Evolutionary conservation across 2,888 invertebrate species (phyloP).

Genomic region (Leptinotarsa peninsularis): DNA sequence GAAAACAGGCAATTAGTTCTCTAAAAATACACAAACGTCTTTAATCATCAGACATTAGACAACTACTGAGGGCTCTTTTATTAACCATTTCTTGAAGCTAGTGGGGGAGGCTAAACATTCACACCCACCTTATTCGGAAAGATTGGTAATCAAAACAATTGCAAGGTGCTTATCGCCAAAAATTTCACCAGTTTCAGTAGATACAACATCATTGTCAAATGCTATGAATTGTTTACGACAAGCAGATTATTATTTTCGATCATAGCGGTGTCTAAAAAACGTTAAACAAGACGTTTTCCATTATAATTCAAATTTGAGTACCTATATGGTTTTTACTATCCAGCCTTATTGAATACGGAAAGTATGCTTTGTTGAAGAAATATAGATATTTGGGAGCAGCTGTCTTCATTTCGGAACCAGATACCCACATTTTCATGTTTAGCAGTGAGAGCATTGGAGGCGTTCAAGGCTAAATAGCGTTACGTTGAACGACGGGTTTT

Average conservation of each 20-base stretch:
- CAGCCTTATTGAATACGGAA: neutral
- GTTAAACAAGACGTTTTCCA: neutral
- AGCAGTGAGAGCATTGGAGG: neutral
- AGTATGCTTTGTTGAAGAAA: neutral
- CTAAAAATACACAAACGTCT: too few relatives aligned
- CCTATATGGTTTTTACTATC: neutral
- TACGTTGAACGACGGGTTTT: neutral
- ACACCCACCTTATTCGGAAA: conserved; percentile 12
- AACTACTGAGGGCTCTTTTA: neutral
- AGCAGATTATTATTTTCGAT: conserved; percentile 10
- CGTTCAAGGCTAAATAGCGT: conserved; percentile 7
- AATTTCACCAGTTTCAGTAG: neutral
- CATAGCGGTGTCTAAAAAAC: neutral
- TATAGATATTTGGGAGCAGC: conserved; percentile 10
- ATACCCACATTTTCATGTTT: too few relatives aligned
- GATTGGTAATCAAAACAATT: neutral
- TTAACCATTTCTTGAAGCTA: neutral
- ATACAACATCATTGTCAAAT: neutral
- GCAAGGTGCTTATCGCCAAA: conserved; percentile 8
- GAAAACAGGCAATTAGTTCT: too few relatives aligned
- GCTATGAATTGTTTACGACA: neutral
- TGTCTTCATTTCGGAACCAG: neutral
- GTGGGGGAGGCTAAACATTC: conserved; percentile 8
- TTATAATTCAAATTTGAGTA: conserved; percentile 2
- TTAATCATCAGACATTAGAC: too few relatives aligned